Conservation (phyloP, 2,888 invertebrate species). For the Epiblema foenella region DNA sequence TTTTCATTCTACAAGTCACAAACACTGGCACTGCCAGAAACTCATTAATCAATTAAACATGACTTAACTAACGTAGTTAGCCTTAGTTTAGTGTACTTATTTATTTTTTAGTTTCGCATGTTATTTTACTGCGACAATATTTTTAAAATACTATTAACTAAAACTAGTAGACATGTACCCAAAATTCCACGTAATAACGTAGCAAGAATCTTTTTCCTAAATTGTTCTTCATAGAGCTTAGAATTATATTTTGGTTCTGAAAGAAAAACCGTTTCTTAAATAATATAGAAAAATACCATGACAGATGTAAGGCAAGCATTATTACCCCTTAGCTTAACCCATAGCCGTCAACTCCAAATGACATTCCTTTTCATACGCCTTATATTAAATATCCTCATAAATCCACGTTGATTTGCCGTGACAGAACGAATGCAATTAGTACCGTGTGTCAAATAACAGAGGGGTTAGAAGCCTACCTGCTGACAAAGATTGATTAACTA, state of each 20-base stretch:
- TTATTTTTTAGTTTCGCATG: too few relatives aligned
- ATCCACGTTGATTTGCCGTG: slow-evolving; percentile 43
- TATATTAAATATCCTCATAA: slow-evolving; percentile 31
- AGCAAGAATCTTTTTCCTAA: not conserved
- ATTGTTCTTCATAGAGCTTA: not conserved
- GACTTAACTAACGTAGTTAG: not conserved
- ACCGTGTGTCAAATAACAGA: slow-evolving; percentile 44
- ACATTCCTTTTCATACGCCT: slow-evolving; percentile 38
- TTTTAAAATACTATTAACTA: too few relatives aligned
- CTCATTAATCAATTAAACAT: not conserved
- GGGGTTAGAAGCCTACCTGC: slow-evolving; percentile 37
- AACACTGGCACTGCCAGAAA: not conserved
- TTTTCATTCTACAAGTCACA: not conserved
- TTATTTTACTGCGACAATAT: too few relatives aligned
- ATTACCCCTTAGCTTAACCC: slow-evolving; percentile 11
- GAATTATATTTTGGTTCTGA: not conserved
- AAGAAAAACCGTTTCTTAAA: not conserved
- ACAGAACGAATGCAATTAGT: slow-evolving; percentile 41
- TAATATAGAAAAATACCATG: not conserved
- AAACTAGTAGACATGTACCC: not conserved
- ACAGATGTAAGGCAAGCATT: not conserved
- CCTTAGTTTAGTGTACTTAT: too few relatives aligned
- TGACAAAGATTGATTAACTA: slow-evolving; percentile 42
- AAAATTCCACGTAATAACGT: not conserved
- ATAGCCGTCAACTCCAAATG: slow-evolving; percentile 23